These are phyloP conservation scores for Dioctria rufipes DNA, from an alignment of 2,888 invertebrate species.

Conservation along the genomic window DNA sequence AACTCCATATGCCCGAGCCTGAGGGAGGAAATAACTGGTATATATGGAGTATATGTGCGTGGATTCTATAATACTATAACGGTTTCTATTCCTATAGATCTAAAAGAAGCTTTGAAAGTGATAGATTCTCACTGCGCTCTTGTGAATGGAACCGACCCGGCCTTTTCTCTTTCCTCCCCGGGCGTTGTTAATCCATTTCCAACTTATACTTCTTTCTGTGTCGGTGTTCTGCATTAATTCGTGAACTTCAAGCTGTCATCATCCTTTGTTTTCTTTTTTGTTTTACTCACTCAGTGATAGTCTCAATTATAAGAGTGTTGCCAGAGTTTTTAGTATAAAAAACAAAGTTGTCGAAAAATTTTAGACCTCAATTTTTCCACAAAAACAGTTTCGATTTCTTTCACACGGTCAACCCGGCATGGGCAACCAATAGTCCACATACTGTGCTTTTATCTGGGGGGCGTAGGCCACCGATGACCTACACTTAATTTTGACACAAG, in stretches of 20 bases:
- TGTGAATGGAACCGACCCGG: slow-evolving; percentile 19
- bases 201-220: background rate
- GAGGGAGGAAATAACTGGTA: background rate
- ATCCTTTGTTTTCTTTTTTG: too few relatives aligned
- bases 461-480: too few relatives aligned
- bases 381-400: too few relatives aligned
- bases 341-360: too few relatives aligned
- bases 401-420: too few relatives aligned
- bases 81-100: slow-evolving; percentile 13
- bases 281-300: background rate
- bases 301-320: background rate
- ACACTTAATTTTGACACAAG: too few relatives aligned
- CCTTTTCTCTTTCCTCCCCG: background rate
- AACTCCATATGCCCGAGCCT: background rate
- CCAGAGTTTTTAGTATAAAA: background rate
- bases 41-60: background rate
- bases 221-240: background rate
- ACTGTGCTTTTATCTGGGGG: too few relatives aligned
- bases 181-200: background rate
- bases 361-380: background rate
- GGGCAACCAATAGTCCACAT: too few relatives aligned
- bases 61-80: background rate
- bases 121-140: background rate
- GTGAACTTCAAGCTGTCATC: background rate
- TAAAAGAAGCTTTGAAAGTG: slow-evolving; percentile 2